These are phyloP conservation scores for Drosophila simulans DNA, from an alignment of 1,140 invertebrate genomes.

Conservation along the genomic window DNA sequence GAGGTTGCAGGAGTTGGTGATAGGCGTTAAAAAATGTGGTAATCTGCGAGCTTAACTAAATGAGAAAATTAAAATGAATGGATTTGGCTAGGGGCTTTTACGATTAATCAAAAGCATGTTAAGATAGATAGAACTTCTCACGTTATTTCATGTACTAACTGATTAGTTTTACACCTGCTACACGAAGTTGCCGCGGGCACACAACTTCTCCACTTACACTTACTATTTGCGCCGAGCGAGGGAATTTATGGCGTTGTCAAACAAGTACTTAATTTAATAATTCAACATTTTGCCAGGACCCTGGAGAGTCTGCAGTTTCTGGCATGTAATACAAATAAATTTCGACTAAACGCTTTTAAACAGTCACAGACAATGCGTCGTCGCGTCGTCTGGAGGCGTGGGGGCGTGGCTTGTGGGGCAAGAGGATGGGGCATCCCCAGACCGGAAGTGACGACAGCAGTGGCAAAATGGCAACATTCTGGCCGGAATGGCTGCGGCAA, in stretches of 20 bases:
- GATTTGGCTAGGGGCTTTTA: background rate
- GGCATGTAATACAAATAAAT: constrained; percentile 66
- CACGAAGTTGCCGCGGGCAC: background rate
- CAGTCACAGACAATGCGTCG: constrained; percentile 52
- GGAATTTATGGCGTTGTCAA: constrained; percentile 20
- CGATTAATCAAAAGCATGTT: background rate
- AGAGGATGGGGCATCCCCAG: constrained; percentile 16
- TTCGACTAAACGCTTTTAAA: constrained; percentile 73
- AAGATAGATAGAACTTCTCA: too few relatives aligned
- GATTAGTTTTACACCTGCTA: background rate
- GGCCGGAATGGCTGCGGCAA: constrained; percentile 52
- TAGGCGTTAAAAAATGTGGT: constrained; percentile 29
- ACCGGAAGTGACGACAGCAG: constrained; percentile 55
- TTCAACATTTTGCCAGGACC: constrained; percentile 22
- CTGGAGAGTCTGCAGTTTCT: constrained; percentile 30
- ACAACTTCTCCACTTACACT: too few relatives aligned
- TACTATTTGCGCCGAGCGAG: too few relatives aligned
- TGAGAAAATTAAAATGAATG: background rate
- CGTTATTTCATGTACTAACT: background rate
- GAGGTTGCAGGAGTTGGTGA: constrained; percentile 40
- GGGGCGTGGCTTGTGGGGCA: background rate
- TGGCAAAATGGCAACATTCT: constrained; percentile 42
- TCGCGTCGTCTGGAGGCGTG: constrained; percentile 17
- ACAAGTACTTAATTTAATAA: constrained; percentile 65
- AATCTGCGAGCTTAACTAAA: constrained; percentile 27